Percentiles rank a stretch among this genome's conserved stretches.
These are phyloP conservation scores for Cliona cf. orientalis DNA, from an alignment of 37 sponge, comb jelly and placozoan species.

Conservation along the genomic window DNA sequence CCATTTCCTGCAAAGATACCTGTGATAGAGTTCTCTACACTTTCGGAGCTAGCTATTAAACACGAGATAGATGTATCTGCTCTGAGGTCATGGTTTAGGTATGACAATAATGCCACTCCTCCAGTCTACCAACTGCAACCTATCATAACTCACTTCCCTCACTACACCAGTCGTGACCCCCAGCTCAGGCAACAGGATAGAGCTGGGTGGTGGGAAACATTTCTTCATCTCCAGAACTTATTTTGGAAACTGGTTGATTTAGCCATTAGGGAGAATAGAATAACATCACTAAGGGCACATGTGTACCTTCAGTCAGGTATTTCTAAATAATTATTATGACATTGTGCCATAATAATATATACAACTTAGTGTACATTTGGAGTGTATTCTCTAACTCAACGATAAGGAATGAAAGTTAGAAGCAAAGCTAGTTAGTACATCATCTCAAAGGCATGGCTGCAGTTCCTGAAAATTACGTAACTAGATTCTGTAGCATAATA, in stretches of 20 bases:
- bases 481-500: too few species aligned
- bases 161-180: slow-evolving; percentile 24
- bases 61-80: slow-evolving; percentile 13
- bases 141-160: slow-evolving; percentile 37
- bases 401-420: too few species aligned
- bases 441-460: too few species aligned
- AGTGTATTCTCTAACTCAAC: too few species aligned
- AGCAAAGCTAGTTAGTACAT: too few species aligned
- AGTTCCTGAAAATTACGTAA: too few species aligned
- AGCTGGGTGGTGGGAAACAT: slow-evolving; percentile 42
- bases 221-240: slow-evolving; percentile 25
- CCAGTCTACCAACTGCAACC: slow-evolving; percentile 63
- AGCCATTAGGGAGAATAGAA: slow-evolving; percentile 1
- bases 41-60: background rate
- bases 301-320: slow-evolving; percentile 48
- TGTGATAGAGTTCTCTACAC: slow-evolving; percentile 14
- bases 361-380: too few species aligned
- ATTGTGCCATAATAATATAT: background rate
- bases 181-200: slow-evolving; percentile 4
- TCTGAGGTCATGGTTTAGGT: slow-evolving; percentile 60
- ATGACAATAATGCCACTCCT: slow-evolving; percentile 60
- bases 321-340: background rate
- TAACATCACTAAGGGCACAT: slow-evolving; percentile 29
- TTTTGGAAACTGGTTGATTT: slow-evolving; percentile 22
- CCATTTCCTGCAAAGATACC: slow-evolving; percentile 70